Base-by-base conservation (phyloP, 2,888 invertebrate species). In the Diploptera punctata region DNA sequence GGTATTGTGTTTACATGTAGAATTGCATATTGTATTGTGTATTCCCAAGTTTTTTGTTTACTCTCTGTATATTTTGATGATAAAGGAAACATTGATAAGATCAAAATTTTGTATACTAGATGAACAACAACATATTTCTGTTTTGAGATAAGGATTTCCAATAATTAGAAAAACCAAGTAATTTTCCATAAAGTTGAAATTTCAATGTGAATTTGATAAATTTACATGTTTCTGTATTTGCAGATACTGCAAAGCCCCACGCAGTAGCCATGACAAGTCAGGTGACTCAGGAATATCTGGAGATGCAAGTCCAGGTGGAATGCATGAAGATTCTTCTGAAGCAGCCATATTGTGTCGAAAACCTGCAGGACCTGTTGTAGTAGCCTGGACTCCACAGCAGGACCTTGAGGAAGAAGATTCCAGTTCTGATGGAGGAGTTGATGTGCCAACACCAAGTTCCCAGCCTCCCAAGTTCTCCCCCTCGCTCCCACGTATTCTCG, bases 201-300 rank as follows among this genome's bases (percentile, higher is more conserved):
- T n/a, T n/a, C n/a, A n/a, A n/a, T n/a, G n/a, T n/a, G n/a, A n/a
- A n/a, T n/a, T n/a, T n/a, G n/a, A n/a, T n/a, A n/a, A n/a, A n/a
- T n/a, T n/a, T n/a, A n/a, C n/a, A n/a, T n/a, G n/a, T n/a, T n/a
- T n/a, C n/a, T 0, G 2, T 47, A 9, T 47, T n/a, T n/a, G n/a
- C n/a, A 65, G 65, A 19, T 47, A 18, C 57, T 52, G 71, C 74
- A 68, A 65, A n/a, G 65, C 78, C 70, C 54, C 74, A 68, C 54
- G 76, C 70, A 72, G 78, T 77, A 77, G 79, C 68, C 86, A 89
- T 74, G 93, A 93, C 79, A 92, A 93, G 81, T 93, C 93, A 1
- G 93, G 92, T 0, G 94, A 94, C 82, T 93, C 93, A 0, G 94
- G 93, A 0, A 94, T 94, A 77, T 93, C 93, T 0, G 93, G 93